These are phyloP conservation scores for Drosophila melanosoma DNA, from an alignment of 2,888 invertebrate species.

Conservation along the genomic window DNA sequence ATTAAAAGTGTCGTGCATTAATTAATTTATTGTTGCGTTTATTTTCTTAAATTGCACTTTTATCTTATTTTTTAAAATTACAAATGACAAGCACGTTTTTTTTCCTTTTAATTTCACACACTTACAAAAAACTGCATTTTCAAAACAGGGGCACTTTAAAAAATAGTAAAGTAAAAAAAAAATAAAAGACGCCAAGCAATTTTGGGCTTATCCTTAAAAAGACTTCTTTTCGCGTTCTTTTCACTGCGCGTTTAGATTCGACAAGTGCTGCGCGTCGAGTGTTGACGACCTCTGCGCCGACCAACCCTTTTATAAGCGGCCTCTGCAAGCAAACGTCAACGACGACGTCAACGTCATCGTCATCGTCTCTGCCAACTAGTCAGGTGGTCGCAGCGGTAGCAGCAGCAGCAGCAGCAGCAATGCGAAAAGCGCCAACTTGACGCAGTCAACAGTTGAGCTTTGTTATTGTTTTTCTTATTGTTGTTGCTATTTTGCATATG, in stretches of 20 bases:
- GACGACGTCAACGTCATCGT: constrained; percentile 2
- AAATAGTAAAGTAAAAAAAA: constrained; percentile 24
- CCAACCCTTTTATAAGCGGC: constrained; percentile 76
- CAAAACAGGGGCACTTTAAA: constrained; percentile 21
- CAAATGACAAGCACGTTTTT: not conserved
- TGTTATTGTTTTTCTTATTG: constrained; percentile 24
- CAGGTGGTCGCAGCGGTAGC: constrained; percentile 30
- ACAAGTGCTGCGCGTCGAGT: constrained; percentile 62
- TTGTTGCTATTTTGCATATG: constrained; percentile 55
- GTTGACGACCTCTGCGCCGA: constrained; percentile 63
- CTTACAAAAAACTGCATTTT: constrained; percentile 61
- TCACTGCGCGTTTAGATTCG: constrained; percentile 42
- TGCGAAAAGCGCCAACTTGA: constrained; percentile 59
- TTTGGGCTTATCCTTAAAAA: constrained; percentile 45
- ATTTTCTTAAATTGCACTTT: not conserved
- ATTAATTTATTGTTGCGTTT: not conserved
- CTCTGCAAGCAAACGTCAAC: constrained; percentile 42
- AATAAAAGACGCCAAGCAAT: constrained; percentile 18
- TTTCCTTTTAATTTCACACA: constrained; percentile 37
- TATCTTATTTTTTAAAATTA: not conserved
- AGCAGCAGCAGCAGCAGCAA: constrained; percentile 38
- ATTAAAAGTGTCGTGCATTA: not conserved
- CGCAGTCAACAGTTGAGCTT: constrained; percentile 43
- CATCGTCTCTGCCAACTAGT: constrained; percentile 4
- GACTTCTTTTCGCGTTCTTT: constrained; percentile 8